phyloP scores from a whole-genome alignment of 2,113 vertebrate genomes.

The Diadophis punctatus region DNA sequence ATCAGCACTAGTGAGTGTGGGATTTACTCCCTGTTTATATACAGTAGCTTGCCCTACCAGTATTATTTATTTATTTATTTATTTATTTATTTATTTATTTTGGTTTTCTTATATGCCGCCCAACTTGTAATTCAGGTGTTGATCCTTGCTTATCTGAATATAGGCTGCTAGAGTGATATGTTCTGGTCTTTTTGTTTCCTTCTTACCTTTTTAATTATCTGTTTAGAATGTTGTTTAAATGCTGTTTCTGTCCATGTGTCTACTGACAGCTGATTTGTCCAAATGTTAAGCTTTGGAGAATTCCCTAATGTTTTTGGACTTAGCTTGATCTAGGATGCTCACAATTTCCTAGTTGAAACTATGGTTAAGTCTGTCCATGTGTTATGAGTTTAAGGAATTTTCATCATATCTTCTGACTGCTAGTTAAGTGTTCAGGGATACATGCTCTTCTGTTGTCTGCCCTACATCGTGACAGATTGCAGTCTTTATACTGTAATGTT shows the following conservation, averaged over 20 bases:
- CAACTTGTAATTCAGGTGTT: neutral
- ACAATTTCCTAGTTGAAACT: too few relatives aligned
- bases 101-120: too few relatives aligned
- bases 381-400: neutral
- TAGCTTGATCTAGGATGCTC: too few relatives aligned
- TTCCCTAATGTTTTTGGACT: too few relatives aligned
- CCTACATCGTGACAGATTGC: too few relatives aligned
- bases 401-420: neutral
- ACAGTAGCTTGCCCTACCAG: neutral
- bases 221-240: neutral
- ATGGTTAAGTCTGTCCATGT: neutral
- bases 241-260: neutral
- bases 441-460: too few relatives aligned
- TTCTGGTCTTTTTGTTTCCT: neutral
- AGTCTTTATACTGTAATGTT: too few relatives aligned
- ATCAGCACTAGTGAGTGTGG: neutral
- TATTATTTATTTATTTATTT: too few relatives aligned
- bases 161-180: neutral
- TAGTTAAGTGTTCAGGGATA: neutral
- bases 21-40: neutral
- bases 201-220: neutral
- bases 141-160: neutral
- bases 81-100: too few relatives aligned
- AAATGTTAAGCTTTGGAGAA: neutral
- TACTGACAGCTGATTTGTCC: neutral